phyloP scores from a whole-genome alignment of 2,797 vertebrate genomes.

The Helarctos malayanus region DNA sequence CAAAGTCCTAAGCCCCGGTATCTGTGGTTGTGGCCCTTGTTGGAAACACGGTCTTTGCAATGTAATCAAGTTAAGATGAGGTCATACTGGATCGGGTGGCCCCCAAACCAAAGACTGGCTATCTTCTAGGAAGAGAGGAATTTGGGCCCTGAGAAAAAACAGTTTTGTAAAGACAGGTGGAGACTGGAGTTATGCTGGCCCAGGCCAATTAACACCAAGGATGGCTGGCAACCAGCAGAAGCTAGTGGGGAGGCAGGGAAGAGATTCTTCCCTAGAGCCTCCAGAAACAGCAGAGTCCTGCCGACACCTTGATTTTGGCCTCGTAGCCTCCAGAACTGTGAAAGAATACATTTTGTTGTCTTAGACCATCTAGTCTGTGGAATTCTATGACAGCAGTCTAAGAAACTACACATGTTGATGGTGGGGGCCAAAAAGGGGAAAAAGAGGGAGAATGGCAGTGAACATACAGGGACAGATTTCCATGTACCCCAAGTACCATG shows the following conservation, averaged over 20 bases:
- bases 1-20: neutral
- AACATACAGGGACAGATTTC: neutral
- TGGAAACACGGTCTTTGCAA: neutral
- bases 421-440: neutral
- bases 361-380: neutral
- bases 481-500: too few species aligned
- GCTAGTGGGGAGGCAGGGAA: rapidly evolving
- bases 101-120: neutral
- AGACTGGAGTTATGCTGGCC: neutral
- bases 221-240: neutral
- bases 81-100: neutral
- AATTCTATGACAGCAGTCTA: neutral
- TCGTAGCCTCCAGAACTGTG: neutral
- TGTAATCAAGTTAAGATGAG: neutral
- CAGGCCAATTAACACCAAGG: neutral
- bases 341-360: neutral
- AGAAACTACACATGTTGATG: neutral
- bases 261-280: neutral
- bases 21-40: neutral
- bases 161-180: neutral
- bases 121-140: neutral
- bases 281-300: neutral
- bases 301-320: neutral
- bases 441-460: neutral
- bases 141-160: neutral